Base-by-base conservation (phyloP, 2,113 vertebrate species). In the Chaetops frenatus region DNA sequence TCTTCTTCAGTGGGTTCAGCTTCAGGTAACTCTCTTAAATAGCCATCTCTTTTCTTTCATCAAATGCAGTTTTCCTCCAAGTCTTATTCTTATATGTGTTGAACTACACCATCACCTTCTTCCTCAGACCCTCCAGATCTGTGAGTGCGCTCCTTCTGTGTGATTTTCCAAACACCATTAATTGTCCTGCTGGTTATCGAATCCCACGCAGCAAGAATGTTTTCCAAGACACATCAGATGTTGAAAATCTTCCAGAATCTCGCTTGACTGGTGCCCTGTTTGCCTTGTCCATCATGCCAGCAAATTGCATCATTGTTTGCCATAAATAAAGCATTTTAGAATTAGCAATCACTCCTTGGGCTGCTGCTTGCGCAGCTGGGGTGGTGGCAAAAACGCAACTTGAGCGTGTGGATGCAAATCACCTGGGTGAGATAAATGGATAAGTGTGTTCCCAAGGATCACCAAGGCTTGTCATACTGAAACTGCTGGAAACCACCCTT, bases 171-270 rank as follows among this genome's bases (percentile, higher is more conserved):
- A 84, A 64, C 36, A 40, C 33, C 57, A 48, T 29, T 83, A 86
- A 78, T 74, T 84, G 56, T 74, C 84, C 76, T 53, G 23, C 51
- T 84, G 57, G 7, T 89, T 86, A 81, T 27, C 0, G 1, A 89
- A 47, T 81, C 44, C 65, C 87, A 74, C 0, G 0, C 29, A 64
- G 47, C 61, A 90, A 72, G 44, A 87, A 81, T 14, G 35, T 74
- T 87, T 91, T 89, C 93, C 78, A 81, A 84, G 53, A 51, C 33
- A 12, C 27, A 23, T 81, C 51, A 71, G 56, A 79, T 51, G 20
- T 72, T 87, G 81, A 90, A 91, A 85, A 36, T 67, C 40, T 87
- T 85, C 78, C 85, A 88, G 85, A 87, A 91, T 65, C 36, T 81
- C 1, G 0, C 28, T 85, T 4, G 1, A 21, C 53, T 2, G 1